Evolutionary conservation across 2,797 vertebrate species (phyloP).

Genomic region (Darevskia nairensis): DNA sequence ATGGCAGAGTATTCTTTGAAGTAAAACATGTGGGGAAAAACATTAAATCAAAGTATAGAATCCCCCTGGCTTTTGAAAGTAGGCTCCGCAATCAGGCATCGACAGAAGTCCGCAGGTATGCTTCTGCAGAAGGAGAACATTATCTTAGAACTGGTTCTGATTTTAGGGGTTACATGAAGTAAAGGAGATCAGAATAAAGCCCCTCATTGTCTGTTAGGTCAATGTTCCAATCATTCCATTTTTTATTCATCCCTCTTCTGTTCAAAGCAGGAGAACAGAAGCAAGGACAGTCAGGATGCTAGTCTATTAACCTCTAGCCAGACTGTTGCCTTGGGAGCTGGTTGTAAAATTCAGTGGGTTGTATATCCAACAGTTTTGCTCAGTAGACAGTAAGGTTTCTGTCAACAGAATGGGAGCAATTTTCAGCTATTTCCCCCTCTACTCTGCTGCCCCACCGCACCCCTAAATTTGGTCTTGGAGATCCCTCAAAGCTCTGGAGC

Average conservation of each 20-base stretch:
- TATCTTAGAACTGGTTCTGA: not conserved
- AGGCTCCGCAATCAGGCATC: not conserved
- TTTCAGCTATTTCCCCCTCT: no score
- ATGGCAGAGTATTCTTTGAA: not conserved
- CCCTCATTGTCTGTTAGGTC: not conserved
- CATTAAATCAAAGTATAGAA: not conserved
- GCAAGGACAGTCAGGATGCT: not conserved
- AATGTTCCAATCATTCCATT: not conserved
- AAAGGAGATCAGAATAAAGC: not conserved
- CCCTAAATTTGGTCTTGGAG: no score
- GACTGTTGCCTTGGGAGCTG: not conserved
- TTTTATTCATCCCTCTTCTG: not conserved
- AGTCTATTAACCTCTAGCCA: not conserved
- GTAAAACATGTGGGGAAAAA: not conserved
- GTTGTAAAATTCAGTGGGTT: not conserved
- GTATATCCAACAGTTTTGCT: no score
- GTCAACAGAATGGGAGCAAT: no score
- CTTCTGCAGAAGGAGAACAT: not conserved
- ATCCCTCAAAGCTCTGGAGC: no score
- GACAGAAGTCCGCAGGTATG: not conserved
- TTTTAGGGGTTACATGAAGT: not conserved
- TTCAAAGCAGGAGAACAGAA: not conserved
- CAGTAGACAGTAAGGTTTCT: no score
- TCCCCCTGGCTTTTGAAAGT: not conserved
- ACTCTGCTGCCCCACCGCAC: no score